Percentiles rank a stretch among this genome's conserved stretches.
These are phyloP conservation scores for Meiosimyza decipiens DNA, from an alignment of 2,888 invertebrate species.

Conservation along the genomic window DNA sequence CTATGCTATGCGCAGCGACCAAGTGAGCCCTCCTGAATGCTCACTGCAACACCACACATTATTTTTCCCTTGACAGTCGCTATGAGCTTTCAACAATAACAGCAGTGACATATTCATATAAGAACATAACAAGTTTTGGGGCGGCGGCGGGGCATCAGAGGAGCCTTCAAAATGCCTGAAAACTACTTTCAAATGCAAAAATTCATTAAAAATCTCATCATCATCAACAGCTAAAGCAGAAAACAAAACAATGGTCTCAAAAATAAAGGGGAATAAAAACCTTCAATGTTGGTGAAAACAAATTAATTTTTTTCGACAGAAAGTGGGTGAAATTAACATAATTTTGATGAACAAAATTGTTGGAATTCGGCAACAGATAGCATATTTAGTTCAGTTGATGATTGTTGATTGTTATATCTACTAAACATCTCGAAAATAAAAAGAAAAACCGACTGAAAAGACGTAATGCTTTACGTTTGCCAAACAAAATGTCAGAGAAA, in stretches of 20 bases:
- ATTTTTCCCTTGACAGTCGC: constrained; percentile 20
- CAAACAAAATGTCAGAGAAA: no score
- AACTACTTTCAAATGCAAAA: constrained; percentile 34
- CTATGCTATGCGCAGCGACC: neutral
- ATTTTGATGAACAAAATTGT: no score
- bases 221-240: constrained; percentile 24
- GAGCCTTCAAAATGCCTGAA: neutral
- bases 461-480: no score
- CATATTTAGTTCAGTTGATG: no score
- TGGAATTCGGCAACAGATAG: no score
- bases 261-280: neutral
- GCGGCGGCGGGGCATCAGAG: neutral
- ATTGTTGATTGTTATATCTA: no score
- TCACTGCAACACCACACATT: neutral
- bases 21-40: constrained; percentile 1
- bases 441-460: no score
- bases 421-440: no score
- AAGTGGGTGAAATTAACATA: neutral
- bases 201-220: constrained; percentile 37
- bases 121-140: neutral
- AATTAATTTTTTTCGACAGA: neutral
- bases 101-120: neutral
- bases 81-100: constrained; percentile 9
- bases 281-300: no score
- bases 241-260: neutral